A percentile compares a stretch with the other conserved stretches of the same genome.
These are phyloP conservation scores for Neosilurus hyrtlii DNA, from an alignment of 2,797 vertebrate genomes.

Conservation along the genomic window DNA sequence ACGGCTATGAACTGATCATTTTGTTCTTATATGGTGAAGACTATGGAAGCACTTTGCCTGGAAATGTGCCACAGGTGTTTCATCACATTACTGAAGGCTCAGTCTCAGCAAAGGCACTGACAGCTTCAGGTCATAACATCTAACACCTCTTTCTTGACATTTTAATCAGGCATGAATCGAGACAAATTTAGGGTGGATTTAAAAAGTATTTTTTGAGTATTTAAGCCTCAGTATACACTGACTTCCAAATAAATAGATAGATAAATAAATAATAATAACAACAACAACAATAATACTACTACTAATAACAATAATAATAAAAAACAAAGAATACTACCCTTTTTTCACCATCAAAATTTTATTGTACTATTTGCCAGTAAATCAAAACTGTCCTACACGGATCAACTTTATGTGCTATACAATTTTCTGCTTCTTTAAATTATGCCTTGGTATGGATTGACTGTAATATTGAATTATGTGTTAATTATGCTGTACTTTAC, in stretches of 20 bases:
- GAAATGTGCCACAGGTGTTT: constrained; percentile 22
- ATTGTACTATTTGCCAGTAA: background rate
- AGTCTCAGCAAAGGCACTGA: background rate
- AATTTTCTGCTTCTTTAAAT: background rate
- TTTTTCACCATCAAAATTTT: constrained; percentile 2
- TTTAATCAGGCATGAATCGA: background rate
- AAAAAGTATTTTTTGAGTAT: background rate
- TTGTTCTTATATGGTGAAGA: background rate
- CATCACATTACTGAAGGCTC: constrained; percentile 17
- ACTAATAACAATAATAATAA: too few relatives aligned
- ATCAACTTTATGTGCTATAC: background rate
- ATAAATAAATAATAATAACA: too few relatives aligned
- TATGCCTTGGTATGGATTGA: background rate
- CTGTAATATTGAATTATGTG: background rate
- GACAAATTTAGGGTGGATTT: background rate
- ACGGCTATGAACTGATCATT: background rate
- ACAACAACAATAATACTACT: too few relatives aligned
- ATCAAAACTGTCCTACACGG: background rate
- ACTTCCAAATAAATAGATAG: background rate
- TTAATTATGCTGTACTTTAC: background rate
- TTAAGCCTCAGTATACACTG: background rate
- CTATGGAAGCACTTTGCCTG: background rate
- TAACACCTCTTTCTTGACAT: constrained; percentile 11
- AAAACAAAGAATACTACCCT: background rate
- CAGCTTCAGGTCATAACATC: constrained; percentile 2